Base-by-base conservation (phyloP, 2,113 vertebrate species). In the Platichthys flesus region DNA sequence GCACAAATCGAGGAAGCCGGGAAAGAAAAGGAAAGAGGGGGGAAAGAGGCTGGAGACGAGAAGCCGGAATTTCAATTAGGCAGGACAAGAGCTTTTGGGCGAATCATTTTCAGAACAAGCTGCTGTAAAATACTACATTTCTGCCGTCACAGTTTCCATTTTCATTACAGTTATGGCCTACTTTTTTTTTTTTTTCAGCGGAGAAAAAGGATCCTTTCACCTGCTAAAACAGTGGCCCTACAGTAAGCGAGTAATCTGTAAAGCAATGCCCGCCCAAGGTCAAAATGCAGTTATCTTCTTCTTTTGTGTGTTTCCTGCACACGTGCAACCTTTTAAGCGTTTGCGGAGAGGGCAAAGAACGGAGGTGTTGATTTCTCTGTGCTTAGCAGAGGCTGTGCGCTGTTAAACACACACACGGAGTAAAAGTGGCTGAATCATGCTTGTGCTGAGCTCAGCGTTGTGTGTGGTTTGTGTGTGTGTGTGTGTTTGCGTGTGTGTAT, bases 361-460 rank as follows among this genome's bases (percentile, higher is more conserved):
- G 52, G 23, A 12, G 15, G 14, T 70, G 49, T 81, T 47, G 73
- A 16, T 67, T 75, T 74, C 72, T 59, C 24, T 6, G 15, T 9
- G 70, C 52, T 55, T 24, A 23, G 60, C 20, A 56, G 54, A 59
- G 55, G 54, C 23, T 47, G 42, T 69, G 40, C 49, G 54, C 73
- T 6, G 65, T 63, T 76, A 57, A 87, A 81, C 81, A 82, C 55
- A 69, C 55, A 76, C 57, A 52, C 20, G 31, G 71, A 74, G 78
- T 55, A 40, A 42, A 64, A 79, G 59, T 45, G 67, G 70, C 56
- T 80, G 75, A 90, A 87, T 70, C 76, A 62, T 31, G 55, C 65
- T 68, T 82, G 67, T 84, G 89, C 91, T 90, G 88, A 93, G 85
- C 83, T 91, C 86, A 92, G 89, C 83, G 3, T n/a, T 78, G 84